A percentile compares a stretch with the other conserved stretches of the same genome.
Conservation (phyloP, 2,113 vertebrate species). For the Myrmecobius fasciatus region DNA sequence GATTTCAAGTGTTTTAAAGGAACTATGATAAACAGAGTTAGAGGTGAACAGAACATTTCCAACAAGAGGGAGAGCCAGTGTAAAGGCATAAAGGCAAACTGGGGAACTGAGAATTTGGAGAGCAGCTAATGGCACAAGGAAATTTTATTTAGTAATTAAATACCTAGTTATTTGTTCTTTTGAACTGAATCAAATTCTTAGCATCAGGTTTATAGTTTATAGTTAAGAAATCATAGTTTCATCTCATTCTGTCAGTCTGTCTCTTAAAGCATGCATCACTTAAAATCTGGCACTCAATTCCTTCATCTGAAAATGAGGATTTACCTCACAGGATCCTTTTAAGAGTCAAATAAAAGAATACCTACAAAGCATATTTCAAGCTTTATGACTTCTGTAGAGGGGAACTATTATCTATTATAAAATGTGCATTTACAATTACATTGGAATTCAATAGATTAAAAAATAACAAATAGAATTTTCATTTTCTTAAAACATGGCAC, state of each 20-base stretch:
- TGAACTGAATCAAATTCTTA: background rate
- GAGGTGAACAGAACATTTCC: background rate
- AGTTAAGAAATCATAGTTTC: background rate
- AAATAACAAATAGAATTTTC: background rate
- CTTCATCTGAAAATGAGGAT: background rate
- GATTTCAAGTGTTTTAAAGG: background rate
- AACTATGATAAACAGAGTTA: background rate
- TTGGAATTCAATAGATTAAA: background rate
- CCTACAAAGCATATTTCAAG: background rate
- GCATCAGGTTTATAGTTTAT: background rate
- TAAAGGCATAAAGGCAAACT: background rate
- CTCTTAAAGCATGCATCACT: background rate
- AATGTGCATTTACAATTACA: background rate
- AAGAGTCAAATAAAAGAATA: background rate
- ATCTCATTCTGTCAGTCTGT: background rate
- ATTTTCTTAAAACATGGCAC: background rate
- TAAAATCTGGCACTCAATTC: background rate
- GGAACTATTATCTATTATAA: background rate
- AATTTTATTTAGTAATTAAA: background rate
- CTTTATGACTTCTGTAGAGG: background rate
- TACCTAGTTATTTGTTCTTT: background rate
- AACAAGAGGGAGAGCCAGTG: background rate
- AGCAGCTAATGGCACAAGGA: background rate
- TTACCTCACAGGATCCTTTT: background rate
- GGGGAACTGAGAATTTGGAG: background rate